phyloP scores from a whole-genome alignment of 2,797 vertebrate genomes.

The Acridotheres tristis region DNA sequence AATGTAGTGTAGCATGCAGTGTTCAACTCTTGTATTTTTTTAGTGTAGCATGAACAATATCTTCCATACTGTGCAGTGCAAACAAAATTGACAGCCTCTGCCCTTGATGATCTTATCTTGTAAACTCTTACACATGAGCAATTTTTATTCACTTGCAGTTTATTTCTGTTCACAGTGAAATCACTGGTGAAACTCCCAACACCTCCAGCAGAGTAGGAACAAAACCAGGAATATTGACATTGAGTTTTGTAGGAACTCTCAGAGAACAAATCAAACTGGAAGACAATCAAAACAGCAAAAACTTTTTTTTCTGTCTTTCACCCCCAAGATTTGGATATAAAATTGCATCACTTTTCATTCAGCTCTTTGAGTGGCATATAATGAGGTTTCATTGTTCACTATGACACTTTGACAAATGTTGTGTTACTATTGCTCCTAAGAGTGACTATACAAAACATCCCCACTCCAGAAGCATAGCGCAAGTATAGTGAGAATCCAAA shows the following conservation, averaged over 20 bases:
- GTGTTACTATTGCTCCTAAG: slow-evolving; percentile 14
- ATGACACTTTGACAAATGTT: slow-evolving; percentile 53
- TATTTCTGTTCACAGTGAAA: neutral
- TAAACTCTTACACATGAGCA: neutral
- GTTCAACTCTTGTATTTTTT: neutral
- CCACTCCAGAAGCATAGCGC: neutral
- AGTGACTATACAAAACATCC: slow-evolving; percentile 6
- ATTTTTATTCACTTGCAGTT: neutral
- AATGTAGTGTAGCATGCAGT: neutral
- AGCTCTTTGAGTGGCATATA: slow-evolving; percentile 8
- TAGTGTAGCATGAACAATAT: neutral
- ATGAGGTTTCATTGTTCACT: slow-evolving; percentile 39
- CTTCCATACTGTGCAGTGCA: neutral
- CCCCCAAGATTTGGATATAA: slow-evolving; percentile 8
- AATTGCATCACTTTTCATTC: slow-evolving; percentile 36
- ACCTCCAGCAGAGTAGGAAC: neutral
- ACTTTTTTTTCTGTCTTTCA: neutral
- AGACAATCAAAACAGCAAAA: slow-evolving; percentile 8
- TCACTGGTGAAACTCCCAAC: neutral
- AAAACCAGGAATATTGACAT: neutral
- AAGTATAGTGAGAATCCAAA: slow-evolving; percentile 45
- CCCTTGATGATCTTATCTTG: neutral
- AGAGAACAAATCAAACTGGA: neutral
- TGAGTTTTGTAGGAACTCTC: neutral
- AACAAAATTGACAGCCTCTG: neutral